These are phyloP conservation scores for Ataeniobius toweri DNA, from an alignment of 2,797 vertebrate genomes.

Conservation along the genomic window DNA sequence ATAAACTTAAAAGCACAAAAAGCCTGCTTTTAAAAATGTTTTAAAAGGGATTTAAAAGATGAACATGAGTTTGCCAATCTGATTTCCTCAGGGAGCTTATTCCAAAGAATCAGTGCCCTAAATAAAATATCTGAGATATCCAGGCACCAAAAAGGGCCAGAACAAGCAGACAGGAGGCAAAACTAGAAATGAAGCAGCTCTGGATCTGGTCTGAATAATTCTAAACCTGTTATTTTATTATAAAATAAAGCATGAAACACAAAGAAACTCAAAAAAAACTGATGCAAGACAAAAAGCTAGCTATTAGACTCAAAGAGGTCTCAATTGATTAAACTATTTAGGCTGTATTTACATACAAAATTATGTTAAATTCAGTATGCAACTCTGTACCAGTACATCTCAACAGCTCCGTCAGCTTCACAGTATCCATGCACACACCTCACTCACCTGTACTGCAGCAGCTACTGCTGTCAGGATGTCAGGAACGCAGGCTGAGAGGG, in stretches of 20 bases:
- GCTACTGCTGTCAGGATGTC: background rate
- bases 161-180: background rate
- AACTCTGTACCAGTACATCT: background rate
- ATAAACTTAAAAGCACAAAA: background rate
- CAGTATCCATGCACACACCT: background rate
- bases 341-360: background rate
- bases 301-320: background rate
- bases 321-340: background rate
- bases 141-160: background rate
- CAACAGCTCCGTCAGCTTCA: background rate
- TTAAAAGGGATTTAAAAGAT: too few relatives aligned
- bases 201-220: background rate
- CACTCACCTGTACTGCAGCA: background rate
- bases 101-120: background rate
- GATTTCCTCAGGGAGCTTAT: too few relatives aligned
- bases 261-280: too few relatives aligned
- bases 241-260: background rate
- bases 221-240: background rate
- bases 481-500: background rate
- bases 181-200: background rate
- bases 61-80: too few relatives aligned
- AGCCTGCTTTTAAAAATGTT: background rate
- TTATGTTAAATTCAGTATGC: background rate
- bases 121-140: background rate
- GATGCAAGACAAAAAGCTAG: background rate